Evolutionary conservation across 2,797 vertebrate species (phyloP), one percentile per base, ranked within the genome.

Genomic region (Limnodromus scolopaceus): DNA sequence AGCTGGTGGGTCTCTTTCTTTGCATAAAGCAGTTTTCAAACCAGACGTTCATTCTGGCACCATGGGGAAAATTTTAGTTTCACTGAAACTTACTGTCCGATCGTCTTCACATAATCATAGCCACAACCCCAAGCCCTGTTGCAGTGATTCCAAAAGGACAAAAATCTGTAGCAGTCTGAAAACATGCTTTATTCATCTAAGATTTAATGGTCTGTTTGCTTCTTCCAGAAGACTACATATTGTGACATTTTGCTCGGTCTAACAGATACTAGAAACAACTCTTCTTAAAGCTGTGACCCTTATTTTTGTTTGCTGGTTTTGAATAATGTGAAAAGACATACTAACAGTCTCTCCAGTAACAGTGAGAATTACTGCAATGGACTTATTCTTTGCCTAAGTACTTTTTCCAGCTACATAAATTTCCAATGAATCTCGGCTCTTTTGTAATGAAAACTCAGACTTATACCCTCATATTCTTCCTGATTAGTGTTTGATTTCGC

Each of bases 161-260:
- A 78, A 89, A 88, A 79, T 25, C 48, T 82, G 48, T 39, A 90
- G 74, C 39, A 58, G 54, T 90, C 81, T 84, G 72, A 61, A 94
- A 92, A 84, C 20, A 58, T 65, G 51, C 66, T 90, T 84, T 76
- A 79, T 87, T 70, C 58, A 84, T 76, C 80, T 51, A 83, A 92
- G 83, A 84, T 80, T 74, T 86, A 96, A 95, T 79, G 86, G 92
- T 81, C 88, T 87, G 92, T 79, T 86, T 95, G 79, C 89, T 91
- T 87, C 88, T 93, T 93, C 75, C 11, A 3, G 77, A 95, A 94
- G 70, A 80, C 34, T 89, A 60, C 74, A 66, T 80, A 84, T 88
- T 94, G 72, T 92, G 91, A 91, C 92, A 96, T 95, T 90, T 90
- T 89, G 74, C 51, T 94, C 68, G 18, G 53, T 84, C 92, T 84